Conservation (phyloP, 2,888 invertebrate species). For the Seira ritae region DNA sequence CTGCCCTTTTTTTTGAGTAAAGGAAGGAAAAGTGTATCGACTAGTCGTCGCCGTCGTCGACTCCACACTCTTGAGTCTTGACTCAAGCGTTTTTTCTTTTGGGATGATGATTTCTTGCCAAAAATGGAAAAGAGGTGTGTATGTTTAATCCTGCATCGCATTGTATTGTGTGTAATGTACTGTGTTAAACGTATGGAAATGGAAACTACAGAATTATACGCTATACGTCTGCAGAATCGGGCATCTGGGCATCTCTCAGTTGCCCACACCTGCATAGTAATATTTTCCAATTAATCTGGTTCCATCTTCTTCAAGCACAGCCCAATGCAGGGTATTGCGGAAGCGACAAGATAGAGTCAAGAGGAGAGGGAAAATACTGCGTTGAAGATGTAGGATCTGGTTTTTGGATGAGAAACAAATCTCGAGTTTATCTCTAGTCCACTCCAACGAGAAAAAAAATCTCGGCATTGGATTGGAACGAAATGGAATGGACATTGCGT, state of each 20-base stretch:
- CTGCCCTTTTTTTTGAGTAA: no score
- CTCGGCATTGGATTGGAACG: not conserved
- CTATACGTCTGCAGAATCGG: slow-evolving; percentile 11
- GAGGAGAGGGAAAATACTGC: not conserved
- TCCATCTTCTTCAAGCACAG: no score
- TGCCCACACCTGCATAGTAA: slow-evolving; percentile 16
- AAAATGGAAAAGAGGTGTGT: slow-evolving; percentile 15
- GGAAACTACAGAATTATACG: not conserved
- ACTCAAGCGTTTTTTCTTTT: not conserved
- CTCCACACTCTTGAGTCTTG: slow-evolving; percentile 5
- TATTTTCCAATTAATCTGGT: slow-evolving; percentile 13
- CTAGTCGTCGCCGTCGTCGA: no score
- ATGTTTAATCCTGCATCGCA: no score
- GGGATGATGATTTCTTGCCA: slow-evolving; percentile 12
- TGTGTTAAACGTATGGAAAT: not conserved
- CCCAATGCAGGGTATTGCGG: not conserved
- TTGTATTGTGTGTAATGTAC: slow-evolving; percentile 3
- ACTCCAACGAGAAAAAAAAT: not conserved
- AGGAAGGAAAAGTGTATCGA: not conserved
- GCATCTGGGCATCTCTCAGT: not conserved
- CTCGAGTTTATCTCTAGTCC: not conserved
- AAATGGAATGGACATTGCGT: slow-evolving; percentile 38
- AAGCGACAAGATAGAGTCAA: no score
- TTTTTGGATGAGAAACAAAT: no score
- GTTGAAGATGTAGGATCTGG: not conserved